Evolutionary conservation across 2,797 vertebrate species (phyloP), one percentile per base, ranked within the genome.

Genomic region (Podarcis lilfordi): DNA sequence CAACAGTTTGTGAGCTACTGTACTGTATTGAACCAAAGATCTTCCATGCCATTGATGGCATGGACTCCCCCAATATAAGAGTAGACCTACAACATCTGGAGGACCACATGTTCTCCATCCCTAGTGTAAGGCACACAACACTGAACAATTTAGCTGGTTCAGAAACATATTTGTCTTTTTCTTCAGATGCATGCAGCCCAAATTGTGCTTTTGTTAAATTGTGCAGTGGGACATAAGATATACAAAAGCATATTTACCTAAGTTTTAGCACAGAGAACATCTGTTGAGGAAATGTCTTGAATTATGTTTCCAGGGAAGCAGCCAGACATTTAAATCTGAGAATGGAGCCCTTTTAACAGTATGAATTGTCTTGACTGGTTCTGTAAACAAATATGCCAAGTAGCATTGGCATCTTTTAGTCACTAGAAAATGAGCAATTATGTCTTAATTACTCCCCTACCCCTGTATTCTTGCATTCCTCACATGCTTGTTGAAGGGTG

Each of bases 401-500:
- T 85, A 64, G 15, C 17, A 35, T 13, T 29, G 25, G 66, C 35
- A 75, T 80, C 88, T 76, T 89, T 72, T 71, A 45, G 32, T 86
- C 79, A 66, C 59, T 59, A n/a, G 71, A 90, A 55, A 64, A 86
- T 68, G 17, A 80, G 80, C n/a, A 89, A 75, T 84, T 92, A 25
- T 1, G 82, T 55, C 81, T 91, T 79, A 91, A 91, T 80, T 91
- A 86, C 45, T 87, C 81, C 82, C 81, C 85, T 80, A 88, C 78
- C 66, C 25, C 40, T 75, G 55, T 74, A 66, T 27, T 78, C 75
- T 23, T 68, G 89, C 82, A 90, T 84, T 91, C 86, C 86, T 93
- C 89, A 85, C 88, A 89, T 89, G 84, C 87, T 88, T 87, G 88
- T 76, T 92, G 87, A 91, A 92, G 89, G 64, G n/a, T 86, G 69